These are phyloP conservation scores for Heliothis subflexa DNA, from an alignment of 1,140 invertebrate species.

Conservation along the genomic window DNA sequence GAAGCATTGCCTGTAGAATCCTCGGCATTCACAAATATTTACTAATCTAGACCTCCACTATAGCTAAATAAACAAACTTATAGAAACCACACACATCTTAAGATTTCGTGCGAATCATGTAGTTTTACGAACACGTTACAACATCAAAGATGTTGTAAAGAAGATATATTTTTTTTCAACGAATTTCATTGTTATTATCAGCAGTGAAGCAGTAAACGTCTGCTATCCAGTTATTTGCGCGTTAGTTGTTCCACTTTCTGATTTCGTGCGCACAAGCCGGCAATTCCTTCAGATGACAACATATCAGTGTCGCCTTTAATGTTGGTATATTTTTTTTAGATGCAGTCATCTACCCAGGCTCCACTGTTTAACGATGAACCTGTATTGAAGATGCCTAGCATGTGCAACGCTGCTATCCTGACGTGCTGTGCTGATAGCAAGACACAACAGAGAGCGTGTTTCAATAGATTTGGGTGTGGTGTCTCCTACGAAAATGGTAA, in stretches of 20 bases:
- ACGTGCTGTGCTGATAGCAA: slow-evolving; percentile 50
- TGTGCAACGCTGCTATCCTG: slow-evolving; percentile 54
- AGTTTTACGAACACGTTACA: background rate
- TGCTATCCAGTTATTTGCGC: slow-evolving; percentile 31
- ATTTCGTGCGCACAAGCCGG: slow-evolving; percentile 35
- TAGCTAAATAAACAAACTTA: background rate
- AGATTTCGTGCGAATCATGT: background rate
- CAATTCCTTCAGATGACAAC: slow-evolving; percentile 31
- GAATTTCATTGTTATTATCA: slow-evolving; percentile 23
- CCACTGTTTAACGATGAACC: slow-evolving; percentile 8
- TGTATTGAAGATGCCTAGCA: background rate
- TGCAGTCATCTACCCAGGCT: slow-evolving; percentile 1
- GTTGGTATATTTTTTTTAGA: slow-evolving; percentile 26
- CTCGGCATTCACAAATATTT: slow-evolving; percentile 2
- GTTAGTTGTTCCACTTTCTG: slow-evolving; percentile 47
- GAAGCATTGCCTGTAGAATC: background rate
- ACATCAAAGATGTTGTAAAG: background rate
- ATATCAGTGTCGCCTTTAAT: slow-evolving; percentile 20
- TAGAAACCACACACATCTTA: background rate
- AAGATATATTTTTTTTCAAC: background rate
- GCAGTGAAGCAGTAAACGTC: slow-evolving; percentile 20
- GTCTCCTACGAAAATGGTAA: slow-evolving; percentile 42
- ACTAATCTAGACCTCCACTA: slow-evolving; percentile 6
- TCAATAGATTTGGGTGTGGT: slow-evolving; percentile 50
- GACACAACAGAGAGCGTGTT: slow-evolving; percentile 50